These are phyloP conservation scores for Xenopus borealis DNA, from an alignment of 2,113 vertebrate genomes.

Conservation along the genomic window DNA sequence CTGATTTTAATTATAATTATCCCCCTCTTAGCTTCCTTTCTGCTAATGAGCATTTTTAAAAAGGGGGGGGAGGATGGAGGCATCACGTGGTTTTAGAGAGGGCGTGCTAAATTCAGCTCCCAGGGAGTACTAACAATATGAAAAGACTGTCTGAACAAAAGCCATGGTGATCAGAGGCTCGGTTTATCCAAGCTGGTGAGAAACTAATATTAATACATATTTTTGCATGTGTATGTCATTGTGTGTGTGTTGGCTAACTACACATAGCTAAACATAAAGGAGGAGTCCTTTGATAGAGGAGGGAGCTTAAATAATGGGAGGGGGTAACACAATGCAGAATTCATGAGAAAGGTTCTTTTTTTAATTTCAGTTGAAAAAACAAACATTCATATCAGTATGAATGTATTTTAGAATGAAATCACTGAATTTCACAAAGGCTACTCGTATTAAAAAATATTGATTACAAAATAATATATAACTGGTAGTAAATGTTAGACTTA, in stretches of 20 bases:
- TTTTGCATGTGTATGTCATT: neutral
- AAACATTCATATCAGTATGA: too few species aligned
- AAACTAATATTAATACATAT: constrained; percentile 54
- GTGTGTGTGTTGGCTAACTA: too few species aligned
- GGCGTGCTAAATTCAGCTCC: constrained; percentile 60
- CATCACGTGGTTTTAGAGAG: constrained; percentile 61
- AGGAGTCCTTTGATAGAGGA: too few species aligned
- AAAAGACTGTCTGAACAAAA: constrained; percentile 81
- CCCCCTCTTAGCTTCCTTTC: constrained; percentile 56
- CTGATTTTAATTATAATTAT: constrained; percentile 67
- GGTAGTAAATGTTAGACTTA: neutral
- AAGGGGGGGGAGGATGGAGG: constrained; percentile 49
- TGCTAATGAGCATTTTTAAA: constrained; percentile 57
- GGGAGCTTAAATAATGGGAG: too few species aligned
- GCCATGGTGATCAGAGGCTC: constrained; percentile 66
- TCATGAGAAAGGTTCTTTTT: too few species aligned
- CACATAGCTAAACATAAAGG: too few species aligned
- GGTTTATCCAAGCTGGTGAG: constrained; percentile 66
- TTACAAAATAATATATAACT: too few species aligned
- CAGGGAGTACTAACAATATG: constrained; percentile 75
- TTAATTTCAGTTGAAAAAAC: too few species aligned
- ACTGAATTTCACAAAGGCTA: too few species aligned
- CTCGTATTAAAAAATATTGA: too few species aligned
- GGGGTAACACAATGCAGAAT: too few species aligned
- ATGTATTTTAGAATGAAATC: too few species aligned